Evolutionary conservation across 2,797 vertebrate species (phyloP), one percentile per base, ranked within the genome.

Genomic region (Periparus ater): DNA sequence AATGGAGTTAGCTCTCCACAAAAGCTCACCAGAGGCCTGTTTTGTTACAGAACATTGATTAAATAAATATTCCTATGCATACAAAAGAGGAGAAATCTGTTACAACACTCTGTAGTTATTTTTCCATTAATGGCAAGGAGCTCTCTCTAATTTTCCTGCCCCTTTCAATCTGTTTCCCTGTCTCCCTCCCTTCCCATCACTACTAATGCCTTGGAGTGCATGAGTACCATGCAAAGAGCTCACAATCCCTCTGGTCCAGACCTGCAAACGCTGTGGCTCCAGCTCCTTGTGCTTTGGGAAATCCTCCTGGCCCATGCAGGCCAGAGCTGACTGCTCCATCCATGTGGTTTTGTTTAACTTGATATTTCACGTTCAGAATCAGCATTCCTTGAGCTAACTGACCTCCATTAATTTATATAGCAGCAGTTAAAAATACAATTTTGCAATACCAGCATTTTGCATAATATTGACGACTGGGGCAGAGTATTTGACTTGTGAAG

Each of bases 21-120:
- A 90, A 97, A 96, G 92, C 94, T 96, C 95, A 95, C 96, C 92
- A 95, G 96, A 97, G 96, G 94, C 96, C 96, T 97, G 93, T 97
- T 97, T 97, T 97, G 96, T 96, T 97, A 95, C 93, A 97, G 96
- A 95, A 86, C 97, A 96, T 97, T 97, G 97, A 95, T 98, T 97
- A 97, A 97, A 96, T 98, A 97, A 97, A 97, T 98, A 98, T 97
- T 97, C 95, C 93, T 96, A 53, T 91, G 95, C 93, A 94, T 96
- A 96, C 95, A 96, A 91, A 97, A 96, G 96, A 97, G 88, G 86
- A 88, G 95, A 94, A 97, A 93, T 97, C 93, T 94, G 95, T 95
- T 95, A 90, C 16, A 86, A 92, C 91, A 61, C 83, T 95, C 60
- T 88, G 89, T 87, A 95, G 96, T 96, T 96, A 96, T 96, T 96